phyloP scores from a whole-genome alignment of 2,888 invertebrate species.

The Folsomia candida region DNA sequence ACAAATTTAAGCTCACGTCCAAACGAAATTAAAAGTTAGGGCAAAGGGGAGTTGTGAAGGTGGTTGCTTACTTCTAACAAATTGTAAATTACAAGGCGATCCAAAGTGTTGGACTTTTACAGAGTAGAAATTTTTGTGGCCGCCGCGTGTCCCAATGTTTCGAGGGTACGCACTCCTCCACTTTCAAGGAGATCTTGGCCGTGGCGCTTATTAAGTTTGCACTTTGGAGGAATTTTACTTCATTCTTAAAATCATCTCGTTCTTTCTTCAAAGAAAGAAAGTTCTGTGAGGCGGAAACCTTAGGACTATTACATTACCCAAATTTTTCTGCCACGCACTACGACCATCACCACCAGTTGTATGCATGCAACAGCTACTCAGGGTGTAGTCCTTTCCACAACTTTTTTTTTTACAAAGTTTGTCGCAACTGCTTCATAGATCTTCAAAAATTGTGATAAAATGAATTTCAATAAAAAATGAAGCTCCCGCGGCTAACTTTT shows the following conservation, averaged over 20 bases:
- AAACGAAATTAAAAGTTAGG: constrained; percentile 4
- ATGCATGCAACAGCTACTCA: too few relatives aligned
- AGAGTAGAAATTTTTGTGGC: background rate
- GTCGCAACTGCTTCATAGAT: too few relatives aligned
- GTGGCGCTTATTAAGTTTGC: background rate
- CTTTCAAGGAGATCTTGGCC: background rate
- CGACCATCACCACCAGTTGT: too few relatives aligned
- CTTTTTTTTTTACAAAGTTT: too few relatives aligned
- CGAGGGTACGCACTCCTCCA: background rate
- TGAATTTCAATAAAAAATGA: too few relatives aligned
- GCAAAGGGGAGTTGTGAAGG: background rate
- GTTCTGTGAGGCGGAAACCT: background rate
- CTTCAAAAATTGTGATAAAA: too few relatives aligned
- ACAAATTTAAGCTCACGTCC: background rate
- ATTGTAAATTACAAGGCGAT: constrained; percentile 1
- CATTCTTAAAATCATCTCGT: background rate
- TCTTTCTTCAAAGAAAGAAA: background rate
- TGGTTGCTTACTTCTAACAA: background rate
- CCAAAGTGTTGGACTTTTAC: background rate
- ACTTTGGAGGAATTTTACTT: background rate
- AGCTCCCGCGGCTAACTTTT: too few relatives aligned
- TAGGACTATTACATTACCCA: background rate
- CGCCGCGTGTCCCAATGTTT: background rate
- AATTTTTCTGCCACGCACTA: background rate
- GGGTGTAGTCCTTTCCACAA: too few relatives aligned